Percentiles rank a stretch among this genome's conserved stretches.
phyloP scores from a whole-genome alignment of 2,888 invertebrate species.

The Malthinus seriepunctatus region DNA sequence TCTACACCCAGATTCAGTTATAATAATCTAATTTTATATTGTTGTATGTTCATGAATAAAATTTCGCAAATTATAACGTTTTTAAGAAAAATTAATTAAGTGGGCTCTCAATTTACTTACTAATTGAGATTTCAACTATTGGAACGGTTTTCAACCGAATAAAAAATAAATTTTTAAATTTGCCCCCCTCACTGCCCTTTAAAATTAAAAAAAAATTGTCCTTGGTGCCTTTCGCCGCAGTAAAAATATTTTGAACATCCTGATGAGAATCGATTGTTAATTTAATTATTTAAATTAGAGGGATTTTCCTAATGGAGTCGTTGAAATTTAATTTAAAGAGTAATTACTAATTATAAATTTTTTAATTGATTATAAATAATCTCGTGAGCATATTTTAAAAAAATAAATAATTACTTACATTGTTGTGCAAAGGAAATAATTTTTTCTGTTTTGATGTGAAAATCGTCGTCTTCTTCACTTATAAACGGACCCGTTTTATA shows the following conservation, averaged over 20 bases:
- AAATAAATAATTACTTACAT: slow-evolving; percentile 47
- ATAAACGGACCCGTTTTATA: slow-evolving; percentile 55
- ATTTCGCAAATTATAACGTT: neutral
- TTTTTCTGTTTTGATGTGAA: slow-evolving; percentile 68
- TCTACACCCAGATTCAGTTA: slow-evolving; percentile 1
- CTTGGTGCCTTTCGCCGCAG: neutral
- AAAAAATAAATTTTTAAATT: neutral
- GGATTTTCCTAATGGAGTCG: neutral
- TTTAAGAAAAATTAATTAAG: neutral
- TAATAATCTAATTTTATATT: slow-evolving; percentile 5
- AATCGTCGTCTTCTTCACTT: slow-evolving; percentile 67
- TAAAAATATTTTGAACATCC: neutral
- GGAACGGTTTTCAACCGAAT: too few relatives aligned
- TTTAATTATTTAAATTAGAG: neutral
- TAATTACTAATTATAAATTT: neutral
- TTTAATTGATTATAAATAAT: neutral
- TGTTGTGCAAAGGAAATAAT: slow-evolving; percentile 69
- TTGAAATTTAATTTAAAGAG: neutral
- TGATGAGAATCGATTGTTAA: neutral
- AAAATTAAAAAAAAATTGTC: neutral
- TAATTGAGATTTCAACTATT: neutral
- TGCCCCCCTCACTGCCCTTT: neutral
- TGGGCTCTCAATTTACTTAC: too few relatives aligned
- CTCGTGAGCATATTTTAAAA: too few relatives aligned
- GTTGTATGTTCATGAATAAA: neutral